Base-by-base conservation (phyloP, 2,888 invertebrate species). In the Bugulina stolonifera region DNA sequence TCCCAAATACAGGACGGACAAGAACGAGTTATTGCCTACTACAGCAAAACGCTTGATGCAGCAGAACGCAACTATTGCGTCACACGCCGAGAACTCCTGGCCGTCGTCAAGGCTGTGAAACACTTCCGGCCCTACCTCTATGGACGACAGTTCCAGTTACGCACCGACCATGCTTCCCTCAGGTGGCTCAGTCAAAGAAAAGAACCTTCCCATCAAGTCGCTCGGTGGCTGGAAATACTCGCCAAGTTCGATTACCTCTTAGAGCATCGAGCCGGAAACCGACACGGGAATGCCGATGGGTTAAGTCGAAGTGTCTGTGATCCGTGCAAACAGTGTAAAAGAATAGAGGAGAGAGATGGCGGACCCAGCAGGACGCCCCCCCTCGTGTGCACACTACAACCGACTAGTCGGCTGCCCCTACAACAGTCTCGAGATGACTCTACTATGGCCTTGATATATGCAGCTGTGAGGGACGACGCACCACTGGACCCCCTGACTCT, bases 121-220 rank as follows among this genome's bases (percentile, higher is more conserved):
- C 58, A 58, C 58, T 58, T 58, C n/a, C n/a, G 58, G 25, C 25
- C 25, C 3, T 58, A 58, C 22, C 58, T 58, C 10, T 58, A 58
- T 58, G 58, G 58, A 22, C 5, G 29, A 23, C 5, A 5, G 58
- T 58, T 58, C 58, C 29, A 14, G 58, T 23, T 58, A 14, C 58
- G 25, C 5, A 5, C 58, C 5, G 58, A 58, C 58, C 58, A 58
- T 58, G 25, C 25, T 14, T 27, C 58, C 5, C 58, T 58, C 10
- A 27, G 5, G 22, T 58, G 58, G 58, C 25, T 58, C 5, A 10
- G 43, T 43, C 5, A 43, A 43, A 5, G 43, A 10, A 18, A 5
- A 43, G 43, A 43, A 18, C 43, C 43, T 18, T 43, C 43, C 5
- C 5, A 18, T 18, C 43, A 43, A 18, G 43, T 43, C 5, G 43